Base-by-base conservation (phyloP, 2,888 invertebrate genomes). In the Eilema caniola region DNA sequence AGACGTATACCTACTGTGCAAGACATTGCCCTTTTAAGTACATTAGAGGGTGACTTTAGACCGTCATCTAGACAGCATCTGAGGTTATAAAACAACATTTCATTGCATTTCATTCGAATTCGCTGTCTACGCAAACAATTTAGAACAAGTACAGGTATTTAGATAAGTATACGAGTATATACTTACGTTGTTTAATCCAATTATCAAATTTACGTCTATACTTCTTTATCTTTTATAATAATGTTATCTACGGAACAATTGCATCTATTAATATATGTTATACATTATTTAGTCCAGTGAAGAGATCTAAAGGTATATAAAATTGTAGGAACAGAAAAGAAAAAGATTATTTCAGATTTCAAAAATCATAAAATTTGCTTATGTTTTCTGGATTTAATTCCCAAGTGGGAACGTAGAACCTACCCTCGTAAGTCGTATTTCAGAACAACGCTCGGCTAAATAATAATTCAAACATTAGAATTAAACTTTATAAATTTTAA, bases 1-100 rank as follows among this genome's bases (percentile, higher is more conserved):
- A 82, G 83, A 83, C 85, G 80, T 78, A 53, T 37, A 74, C 65
- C n/a, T n/a, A 80, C 73, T 75, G 67, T 63, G 71, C 79, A 77
- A 85, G 81, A 77, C 85, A 66, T 84, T 84, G 85, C 83, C 86
- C 86, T 84, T 85, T 81, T 75, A 76, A 81, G 80, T 80, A 83
- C 81, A 73, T 75, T 78, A 78, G 67, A 75, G 80, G 84, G 86
- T 87, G 87, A 86, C 88, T 85, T 88, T 87, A 78, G 70, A 75
- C 81, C 77, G 87, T 85, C 87, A 86, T 86, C 87, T 77, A 88
- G 88, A 88, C 87, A 77, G 77, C 72, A 79, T 79, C 76, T 79
- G 72, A 72, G 75, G 79, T 82, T 79, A 76, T 62, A 81, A 73
- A 77, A 76, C 75, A 75, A 77, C 73, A 69, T 69, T 71, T 64